A percentile compares a stretch with the other conserved stretches of the same genome.
phyloP scores from a whole-genome alignment of 2,888 invertebrate species.

The Parnassius smintheus region DNA sequence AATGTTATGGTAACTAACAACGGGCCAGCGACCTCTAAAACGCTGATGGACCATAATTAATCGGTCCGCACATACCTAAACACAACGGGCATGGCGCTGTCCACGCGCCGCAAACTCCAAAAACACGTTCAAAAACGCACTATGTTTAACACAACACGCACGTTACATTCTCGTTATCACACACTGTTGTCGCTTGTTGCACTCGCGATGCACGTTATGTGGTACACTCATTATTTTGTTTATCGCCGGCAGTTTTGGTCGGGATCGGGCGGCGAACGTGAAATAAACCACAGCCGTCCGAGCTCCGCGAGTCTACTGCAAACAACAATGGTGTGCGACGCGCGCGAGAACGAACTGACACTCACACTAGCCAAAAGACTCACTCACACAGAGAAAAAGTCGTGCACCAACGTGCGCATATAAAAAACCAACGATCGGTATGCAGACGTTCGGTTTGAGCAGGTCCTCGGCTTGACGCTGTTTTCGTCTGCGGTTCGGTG shows the following conservation, averaged over 20 bases:
- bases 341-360: slow-evolving; percentile 64
- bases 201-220: slow-evolving; percentile 74
- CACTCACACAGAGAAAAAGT: slow-evolving; percentile 52
- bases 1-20: slow-evolving; percentile 52
- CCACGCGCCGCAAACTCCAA: slow-evolving; percentile 67
- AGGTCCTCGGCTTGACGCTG: slow-evolving; percentile 80
- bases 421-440: slow-evolving; percentile 81
- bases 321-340: slow-evolving; percentile 68
- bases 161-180: slow-evolving; percentile 76
- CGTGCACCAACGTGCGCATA: slow-evolving; percentile 69
- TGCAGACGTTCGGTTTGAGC: slow-evolving; percentile 80
- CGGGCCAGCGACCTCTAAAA: slow-evolving; percentile 68
- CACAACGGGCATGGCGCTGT: slow-evolving; percentile 71
- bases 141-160: slow-evolving; percentile 73
- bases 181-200: slow-evolving; percentile 75
- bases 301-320: slow-evolving; percentile 72
- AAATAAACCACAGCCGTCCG: slow-evolving; percentile 55
- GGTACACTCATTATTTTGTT: slow-evolving; percentile 78
- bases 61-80: slow-evolving; percentile 76
- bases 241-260: slow-evolving; percentile 69
- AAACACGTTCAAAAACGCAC: slow-evolving; percentile 69
- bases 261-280: slow-evolving; percentile 52
- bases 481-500: slow-evolving; percentile 79
- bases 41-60: slow-evolving; percentile 76
- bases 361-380: slow-evolving; percentile 49